Evolutionary conservation across 2,888 invertebrate genomes (phyloP), one percentile per base, ranked within the genome.

Genomic region (Pristionchus arcanus): DNA sequence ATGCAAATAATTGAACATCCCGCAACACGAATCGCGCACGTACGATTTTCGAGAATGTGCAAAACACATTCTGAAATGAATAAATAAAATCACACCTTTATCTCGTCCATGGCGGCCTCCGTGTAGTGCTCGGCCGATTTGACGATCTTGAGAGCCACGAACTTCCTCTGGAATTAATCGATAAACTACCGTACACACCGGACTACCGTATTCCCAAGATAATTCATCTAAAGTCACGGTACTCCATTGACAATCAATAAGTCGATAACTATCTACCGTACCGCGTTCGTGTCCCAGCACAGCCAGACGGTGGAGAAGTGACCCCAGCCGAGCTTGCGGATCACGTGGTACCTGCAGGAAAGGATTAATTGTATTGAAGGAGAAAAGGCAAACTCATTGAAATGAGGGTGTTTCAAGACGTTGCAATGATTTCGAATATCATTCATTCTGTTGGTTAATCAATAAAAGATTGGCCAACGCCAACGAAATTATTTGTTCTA

Each of bases 241-340:
- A 9, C 74, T n/a, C 16, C 28, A 28, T 16, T 11, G 16, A 11
- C 16, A 83, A 49, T 7, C 42, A 49, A n/a, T 31, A 3, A 37
- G 49, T 86, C 34, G 28, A 87, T 49, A 16, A 5, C 21, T 2
- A 25, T 68, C 97, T 97, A 53, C 42, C n/a, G 37, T 89, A 89
- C 89, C 83, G 37, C n/a, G 15, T 55, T 96, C 90, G 97, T 96
- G 96, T 99, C 99, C 98, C 98, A 99, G 96, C 98, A 98, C 92
- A 99, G 97, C 99, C 99, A 99, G 77, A 99, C 99, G 16, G 99
- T 99, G 87, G 98, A 99, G 96, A 99, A 99, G 96, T 99, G 99
- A 91, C 99, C 99, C 98, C 98, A 98, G 90, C 99, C 98, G 95
- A 98, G 96, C 97, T 99, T 97, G 94, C 98, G 97, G 93, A 98